phyloP scores from a whole-genome alignment of 2,113 vertebrate genomes.

The Xiphophorus maculatus region DNA sequence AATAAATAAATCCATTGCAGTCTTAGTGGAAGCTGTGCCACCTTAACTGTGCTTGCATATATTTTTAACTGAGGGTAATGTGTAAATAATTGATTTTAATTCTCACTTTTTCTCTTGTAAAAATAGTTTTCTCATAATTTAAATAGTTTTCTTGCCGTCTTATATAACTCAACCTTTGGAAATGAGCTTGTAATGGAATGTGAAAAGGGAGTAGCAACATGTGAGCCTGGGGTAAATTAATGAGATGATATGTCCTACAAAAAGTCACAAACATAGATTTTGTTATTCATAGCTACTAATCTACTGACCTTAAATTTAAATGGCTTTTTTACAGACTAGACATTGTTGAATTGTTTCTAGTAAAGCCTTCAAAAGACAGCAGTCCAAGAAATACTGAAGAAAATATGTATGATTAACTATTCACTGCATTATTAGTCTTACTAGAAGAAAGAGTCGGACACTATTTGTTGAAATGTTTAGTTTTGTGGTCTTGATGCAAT shows the following conservation, averaged over 20 bases:
- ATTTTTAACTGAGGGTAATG: not conserved
- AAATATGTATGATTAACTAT: not conserved
- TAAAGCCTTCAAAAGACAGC: not conserved
- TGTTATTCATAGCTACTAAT: not conserved
- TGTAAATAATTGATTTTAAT: not conserved
- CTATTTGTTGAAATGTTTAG: too few relatives aligned
- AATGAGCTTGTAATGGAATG: not conserved
- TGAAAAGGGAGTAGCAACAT: not conserved
- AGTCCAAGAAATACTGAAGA: not conserved
- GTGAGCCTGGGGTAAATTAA: not conserved
- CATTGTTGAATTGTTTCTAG: not conserved
- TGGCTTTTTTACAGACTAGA: not conserved
- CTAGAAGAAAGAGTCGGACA: not conserved
- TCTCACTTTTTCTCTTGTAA: constrained; percentile 1
- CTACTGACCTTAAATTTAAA: not conserved
- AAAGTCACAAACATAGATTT: not conserved
- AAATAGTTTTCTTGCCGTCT: not conserved
- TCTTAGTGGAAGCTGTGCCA: not conserved
- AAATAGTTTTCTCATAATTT: not conserved
- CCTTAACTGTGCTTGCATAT: not conserved
- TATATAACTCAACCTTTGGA: not conserved
- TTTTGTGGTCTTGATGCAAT: too few relatives aligned
- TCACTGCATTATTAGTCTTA: not conserved
- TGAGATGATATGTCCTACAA: constrained; percentile 2
- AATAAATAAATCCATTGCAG: too few relatives aligned